Percentiles rank a stretch among this genome's conserved stretches.
These are phyloP conservation scores for Hedychridium roseum DNA, from an alignment of 2,888 invertebrate species.

Conservation along the genomic window DNA sequence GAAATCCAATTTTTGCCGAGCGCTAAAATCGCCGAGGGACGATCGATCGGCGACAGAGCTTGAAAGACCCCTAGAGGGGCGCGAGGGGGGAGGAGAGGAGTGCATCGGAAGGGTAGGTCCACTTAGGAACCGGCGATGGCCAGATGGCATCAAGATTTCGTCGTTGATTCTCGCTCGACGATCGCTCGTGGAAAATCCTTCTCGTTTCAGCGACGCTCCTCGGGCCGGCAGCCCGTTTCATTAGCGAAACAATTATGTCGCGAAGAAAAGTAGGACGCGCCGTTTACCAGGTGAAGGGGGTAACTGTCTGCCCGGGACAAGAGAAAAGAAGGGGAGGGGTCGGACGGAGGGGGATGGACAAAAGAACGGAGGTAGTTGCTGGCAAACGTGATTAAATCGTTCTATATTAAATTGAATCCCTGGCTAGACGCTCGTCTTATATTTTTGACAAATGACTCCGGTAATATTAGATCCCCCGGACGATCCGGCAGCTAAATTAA, in stretches of 20 bases:
- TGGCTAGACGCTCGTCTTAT: slow-evolving; percentile 13
- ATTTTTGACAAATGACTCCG: too few relatives aligned
- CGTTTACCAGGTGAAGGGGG: slow-evolving; percentile 1
- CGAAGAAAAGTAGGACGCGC: slow-evolving; percentile 35
- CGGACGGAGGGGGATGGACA: slow-evolving; percentile 9
- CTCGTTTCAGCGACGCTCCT: neutral
- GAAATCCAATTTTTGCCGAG: slow-evolving; percentile 17
- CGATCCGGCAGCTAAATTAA: neutral
- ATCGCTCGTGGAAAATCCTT: slow-evolving; percentile 2
- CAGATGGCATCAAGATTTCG: slow-evolving; percentile 1
- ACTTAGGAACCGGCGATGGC: neutral
- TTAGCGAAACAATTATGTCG: slow-evolving; percentile 44
- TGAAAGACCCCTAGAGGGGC: neutral
- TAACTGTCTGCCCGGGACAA: slow-evolving; percentile 5
- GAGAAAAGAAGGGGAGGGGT: slow-evolving; percentile 7
- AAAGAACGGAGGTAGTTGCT: slow-evolving; percentile 13
- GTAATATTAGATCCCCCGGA: neutral
- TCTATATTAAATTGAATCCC: slow-evolving; percentile 23
- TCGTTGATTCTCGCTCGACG: slow-evolving; percentile 13
- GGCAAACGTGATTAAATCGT: slow-evolving; percentile 33
- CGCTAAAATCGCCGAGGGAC: slow-evolving; percentile 11
- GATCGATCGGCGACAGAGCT: neutral
- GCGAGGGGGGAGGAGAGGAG: slow-evolving; percentile 1
- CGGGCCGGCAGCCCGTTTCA: slow-evolving; percentile 25
- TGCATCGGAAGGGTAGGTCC: neutral